These are phyloP conservation scores for Dryas iulia DNA, from an alignment of 1,140 invertebrate species.

Conservation along the genomic window DNA sequence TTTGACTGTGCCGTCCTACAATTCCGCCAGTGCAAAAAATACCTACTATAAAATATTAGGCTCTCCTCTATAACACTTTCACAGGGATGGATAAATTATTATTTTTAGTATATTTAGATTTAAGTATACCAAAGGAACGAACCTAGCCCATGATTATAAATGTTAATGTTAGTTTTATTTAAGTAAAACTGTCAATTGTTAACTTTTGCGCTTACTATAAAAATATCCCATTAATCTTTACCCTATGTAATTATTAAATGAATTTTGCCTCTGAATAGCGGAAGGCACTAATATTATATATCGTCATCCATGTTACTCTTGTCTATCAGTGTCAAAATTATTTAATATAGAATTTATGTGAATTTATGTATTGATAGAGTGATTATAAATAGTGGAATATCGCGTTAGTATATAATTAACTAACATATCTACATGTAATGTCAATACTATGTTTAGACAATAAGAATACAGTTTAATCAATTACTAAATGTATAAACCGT, in stretches of 20 bases:
- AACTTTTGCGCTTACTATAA: neutral
- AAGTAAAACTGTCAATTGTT: neutral
- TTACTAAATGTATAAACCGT: neutral
- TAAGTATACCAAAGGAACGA: neutral
- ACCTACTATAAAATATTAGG: neutral
- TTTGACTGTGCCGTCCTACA: conserved; percentile 2
- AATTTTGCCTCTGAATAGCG: neutral
- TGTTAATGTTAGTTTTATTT: neutral
- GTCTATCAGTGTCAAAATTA: neutral
- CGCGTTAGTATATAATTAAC: neutral
- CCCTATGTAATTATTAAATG: neutral
- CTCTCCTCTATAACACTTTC: neutral
- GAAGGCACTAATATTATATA: neutral
- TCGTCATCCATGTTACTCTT: neutral
- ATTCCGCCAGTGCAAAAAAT: neutral
- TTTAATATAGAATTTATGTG: neutral
- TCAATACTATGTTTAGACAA: conserved; percentile 3
- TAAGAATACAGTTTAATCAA: neutral
- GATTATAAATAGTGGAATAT: neutral
- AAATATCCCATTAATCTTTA: neutral
- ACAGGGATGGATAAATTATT: neutral
- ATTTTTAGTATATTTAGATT: neutral
- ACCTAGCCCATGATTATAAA: neutral
- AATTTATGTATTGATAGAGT: neutral
- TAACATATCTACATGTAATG: neutral